Base-by-base conservation (phyloP, 2,888 invertebrate genomes). In the Rhyacophila evoluta region DNA sequence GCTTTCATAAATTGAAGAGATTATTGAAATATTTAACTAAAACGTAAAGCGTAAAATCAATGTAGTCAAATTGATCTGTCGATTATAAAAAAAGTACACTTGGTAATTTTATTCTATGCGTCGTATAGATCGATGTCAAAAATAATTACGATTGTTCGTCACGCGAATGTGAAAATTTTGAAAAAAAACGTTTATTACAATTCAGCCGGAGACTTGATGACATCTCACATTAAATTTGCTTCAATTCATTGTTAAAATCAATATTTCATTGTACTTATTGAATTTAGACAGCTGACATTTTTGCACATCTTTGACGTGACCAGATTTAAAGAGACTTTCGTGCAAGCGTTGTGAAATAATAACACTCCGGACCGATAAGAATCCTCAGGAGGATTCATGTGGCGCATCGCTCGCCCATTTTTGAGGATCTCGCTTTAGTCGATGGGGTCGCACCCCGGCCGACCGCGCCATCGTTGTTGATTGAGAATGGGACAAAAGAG, bases 331-430 rank as follows among this genome's bases (percentile, higher is more conserved):
- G 19, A 19, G 55, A 55, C 55, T 55, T 55, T 55, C 41, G 55
- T 55, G 55, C 3, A 55, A 55, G 55, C 55, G 19, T 55, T 55
- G 55, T 55, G 25, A 55, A 55, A 55, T 19, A 25, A 55, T 55
- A 25, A 55, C 55, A 55, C 55, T 55, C 55, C 8, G 15, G 15
- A 55, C 19, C 10, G 25, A 55, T 55, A 10, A 10, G 55, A 25
- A 55, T 55, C 55, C 19, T 19, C 10, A 15, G 55, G 55, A 55
- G 55, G 55, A 55, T 19, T 19, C 19, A 55, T 19, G 19, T 10
- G 55, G 55, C 55, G 55, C 55, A 19, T 55, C 55, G 25, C 10
- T 55, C 55, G 55, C 55, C 55, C 25, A 55, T 55, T 55, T 55
- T 12, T 55, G 10, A 19, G 10, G 12, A 15, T 12, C 25, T 55